Conservation (phyloP, 2,888 invertebrate species). For the Erebia aethiops region DNA sequence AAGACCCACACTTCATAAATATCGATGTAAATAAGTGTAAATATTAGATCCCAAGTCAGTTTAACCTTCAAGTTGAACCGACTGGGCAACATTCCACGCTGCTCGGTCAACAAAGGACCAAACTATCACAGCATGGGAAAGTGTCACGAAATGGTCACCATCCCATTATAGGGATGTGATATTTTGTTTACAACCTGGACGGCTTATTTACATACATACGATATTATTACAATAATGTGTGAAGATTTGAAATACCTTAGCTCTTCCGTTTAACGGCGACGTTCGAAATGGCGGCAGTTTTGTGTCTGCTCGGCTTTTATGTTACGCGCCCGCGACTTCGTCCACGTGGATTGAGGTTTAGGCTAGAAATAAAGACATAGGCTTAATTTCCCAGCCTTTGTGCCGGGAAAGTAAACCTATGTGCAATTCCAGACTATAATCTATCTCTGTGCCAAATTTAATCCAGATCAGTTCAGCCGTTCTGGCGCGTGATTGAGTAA, state of each 20-base stretch:
- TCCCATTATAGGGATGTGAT: conserved; percentile 49
- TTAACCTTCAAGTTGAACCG: conserved; percentile 37
- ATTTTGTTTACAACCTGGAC: conserved; percentile 40
- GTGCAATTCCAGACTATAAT: too few species aligned
- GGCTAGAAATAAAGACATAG: too few species aligned
- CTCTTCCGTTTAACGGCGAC: not conserved
- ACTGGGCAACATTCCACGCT: conserved; percentile 40
- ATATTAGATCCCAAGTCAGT: conserved; percentile 36
- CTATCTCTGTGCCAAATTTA: too few species aligned
- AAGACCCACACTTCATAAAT: conserved; percentile 36
- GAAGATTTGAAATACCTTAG: not conserved
- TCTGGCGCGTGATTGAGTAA: too few species aligned
- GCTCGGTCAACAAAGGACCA: conserved; percentile 41
- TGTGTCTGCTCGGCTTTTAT: not conserved
- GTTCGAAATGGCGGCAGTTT: not conserved
- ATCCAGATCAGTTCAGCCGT: too few species aligned
- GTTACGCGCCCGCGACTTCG: not conserved
- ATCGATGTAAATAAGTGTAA: conserved; percentile 39
- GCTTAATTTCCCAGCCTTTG: too few species aligned
- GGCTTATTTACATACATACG: conserved; percentile 16
- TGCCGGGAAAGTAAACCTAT: too few species aligned
- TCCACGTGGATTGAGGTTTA: too few species aligned
- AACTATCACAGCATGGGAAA: conserved; percentile 41
- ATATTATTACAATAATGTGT: conserved; percentile 8
- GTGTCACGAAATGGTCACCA: conserved; percentile 48